Evolutionary conservation across 2,888 invertebrate species (phyloP).

Genomic region (Cephus sareptanus): DNA sequence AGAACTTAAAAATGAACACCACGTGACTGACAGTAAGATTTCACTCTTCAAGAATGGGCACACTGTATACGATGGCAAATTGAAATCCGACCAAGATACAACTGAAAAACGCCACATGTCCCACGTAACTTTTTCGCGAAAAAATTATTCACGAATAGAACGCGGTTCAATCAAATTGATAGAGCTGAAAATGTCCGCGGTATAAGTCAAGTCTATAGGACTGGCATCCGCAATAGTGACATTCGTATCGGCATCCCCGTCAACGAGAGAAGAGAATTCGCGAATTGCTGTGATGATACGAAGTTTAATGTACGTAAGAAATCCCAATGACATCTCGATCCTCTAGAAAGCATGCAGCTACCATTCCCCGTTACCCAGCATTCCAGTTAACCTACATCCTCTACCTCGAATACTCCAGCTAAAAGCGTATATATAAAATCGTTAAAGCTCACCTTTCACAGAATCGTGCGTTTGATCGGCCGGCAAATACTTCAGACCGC

Average conservation of each 20-base stretch:
- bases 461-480: conserved; percentile 26
- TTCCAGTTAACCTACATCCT: not conserved
- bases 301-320: not conserved
- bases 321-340: not conserved
- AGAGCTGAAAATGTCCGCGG: not conserved
- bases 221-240: not conserved
- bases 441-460: conserved; percentile 34
- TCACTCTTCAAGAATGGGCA: not conserved
- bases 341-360: not conserved
- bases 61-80: not conserved
- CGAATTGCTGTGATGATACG: not conserved
- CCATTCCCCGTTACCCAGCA: not conserved
- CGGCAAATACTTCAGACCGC: conserved; percentile 42
- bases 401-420: not conserved
- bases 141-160: not conserved
- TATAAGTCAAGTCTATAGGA: not conserved
- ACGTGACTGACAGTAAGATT: not conserved
- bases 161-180: not conserved
- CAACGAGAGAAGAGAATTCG: not conserved
- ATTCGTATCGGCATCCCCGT: not conserved
- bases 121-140: not conserved
- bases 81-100: not conserved
- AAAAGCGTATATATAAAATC: not conserved
- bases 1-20: not conserved
- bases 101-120: not conserved